phyloP scores from a whole-genome alignment of 2,113 vertebrate species.

The western clawed frog (Xenopus tropicalis) region DNA sequence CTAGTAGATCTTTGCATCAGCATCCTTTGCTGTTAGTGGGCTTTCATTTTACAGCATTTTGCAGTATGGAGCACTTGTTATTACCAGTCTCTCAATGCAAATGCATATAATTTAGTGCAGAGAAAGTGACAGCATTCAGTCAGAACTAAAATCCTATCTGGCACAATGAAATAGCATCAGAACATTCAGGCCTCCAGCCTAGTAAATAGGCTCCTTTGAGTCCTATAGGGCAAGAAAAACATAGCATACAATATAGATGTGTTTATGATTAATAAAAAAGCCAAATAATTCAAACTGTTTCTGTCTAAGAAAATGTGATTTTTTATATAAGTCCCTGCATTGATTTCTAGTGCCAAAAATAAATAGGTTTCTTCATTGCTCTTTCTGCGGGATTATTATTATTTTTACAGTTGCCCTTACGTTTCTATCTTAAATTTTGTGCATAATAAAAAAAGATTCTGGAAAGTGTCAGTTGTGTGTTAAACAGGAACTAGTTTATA shows the following conservation, averaged over 20 bases:
- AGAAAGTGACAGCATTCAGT: neutral
- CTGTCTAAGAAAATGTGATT: neutral
- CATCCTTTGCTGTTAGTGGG: too few relatives aligned
- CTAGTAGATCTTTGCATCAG: too few relatives aligned
- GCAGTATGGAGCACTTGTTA: too few relatives aligned
- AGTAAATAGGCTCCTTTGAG: constrained; percentile 3
- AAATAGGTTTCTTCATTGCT: neutral
- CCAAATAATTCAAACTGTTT: neutral
- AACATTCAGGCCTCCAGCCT: neutral
- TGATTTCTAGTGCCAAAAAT: neutral
- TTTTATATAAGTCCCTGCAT: neutral
- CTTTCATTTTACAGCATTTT: too few relatives aligned
- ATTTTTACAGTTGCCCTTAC: neutral
- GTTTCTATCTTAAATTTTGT: constrained; percentile 8
- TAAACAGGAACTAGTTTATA: constrained; percentile 5
- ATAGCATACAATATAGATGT: constrained; percentile 3
- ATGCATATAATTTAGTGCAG: neutral
- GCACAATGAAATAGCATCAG: neutral
- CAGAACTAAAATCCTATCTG: neutral
- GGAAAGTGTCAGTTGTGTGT: constrained; percentile 5
- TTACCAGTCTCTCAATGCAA: too few relatives aligned
- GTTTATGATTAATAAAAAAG: neutral
- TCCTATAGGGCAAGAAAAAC: neutral
- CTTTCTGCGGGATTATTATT: constrained; percentile 2
- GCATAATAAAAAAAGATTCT: constrained; percentile 3